A percentile compares a stretch with the other conserved stretches of the same genome.
phyloP scores from a whole-genome alignment of 2,888 invertebrate species.

The Agonopterix alstromeriana region DNA sequence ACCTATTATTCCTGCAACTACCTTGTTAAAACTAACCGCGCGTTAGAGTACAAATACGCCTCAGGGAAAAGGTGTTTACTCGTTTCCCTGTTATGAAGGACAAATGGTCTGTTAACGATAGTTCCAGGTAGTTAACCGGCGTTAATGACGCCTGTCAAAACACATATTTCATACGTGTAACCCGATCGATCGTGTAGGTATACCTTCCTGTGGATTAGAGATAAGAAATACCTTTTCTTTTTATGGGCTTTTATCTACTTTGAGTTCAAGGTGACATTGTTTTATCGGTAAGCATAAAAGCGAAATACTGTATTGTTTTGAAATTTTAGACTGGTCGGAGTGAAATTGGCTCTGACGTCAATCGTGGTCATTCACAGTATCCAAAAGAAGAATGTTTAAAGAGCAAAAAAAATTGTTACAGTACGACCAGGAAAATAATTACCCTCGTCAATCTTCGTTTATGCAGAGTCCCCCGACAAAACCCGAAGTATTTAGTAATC shows the following conservation, averaged over 20 bases:
- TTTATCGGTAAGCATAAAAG: too few species aligned
- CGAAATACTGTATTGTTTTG: too few species aligned
- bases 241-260: background rate
- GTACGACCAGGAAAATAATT: too few species aligned
- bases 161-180: slow-evolving; percentile 31
- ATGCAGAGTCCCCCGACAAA: too few species aligned
- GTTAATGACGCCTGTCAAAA: slow-evolving; percentile 43
- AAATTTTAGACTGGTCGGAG: too few species aligned
- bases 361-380: too few species aligned
- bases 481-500: too few species aligned
- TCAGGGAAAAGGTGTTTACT: slow-evolving; percentile 15
- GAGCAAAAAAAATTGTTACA: too few species aligned
- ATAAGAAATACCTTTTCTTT: background rate
- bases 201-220: slow-evolving; percentile 11
- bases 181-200: slow-evolving; percentile 15
- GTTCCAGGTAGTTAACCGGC: slow-evolving; percentile 30
- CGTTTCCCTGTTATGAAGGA: slow-evolving; percentile 16
- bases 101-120: slow-evolving; percentile 36
- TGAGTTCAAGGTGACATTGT: too few species aligned
- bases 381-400: too few species aligned
- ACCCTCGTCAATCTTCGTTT: too few species aligned
- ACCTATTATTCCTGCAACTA: background rate
- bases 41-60: slow-evolving; percentile 2
- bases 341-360: too few species aligned
- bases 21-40: slow-evolving; percentile 4